A percentile compares a stretch with the other conserved stretches of the same genome.
Conservation (phyloP, 1,140 invertebrate genomes). For the Aricia agestis region DNA sequence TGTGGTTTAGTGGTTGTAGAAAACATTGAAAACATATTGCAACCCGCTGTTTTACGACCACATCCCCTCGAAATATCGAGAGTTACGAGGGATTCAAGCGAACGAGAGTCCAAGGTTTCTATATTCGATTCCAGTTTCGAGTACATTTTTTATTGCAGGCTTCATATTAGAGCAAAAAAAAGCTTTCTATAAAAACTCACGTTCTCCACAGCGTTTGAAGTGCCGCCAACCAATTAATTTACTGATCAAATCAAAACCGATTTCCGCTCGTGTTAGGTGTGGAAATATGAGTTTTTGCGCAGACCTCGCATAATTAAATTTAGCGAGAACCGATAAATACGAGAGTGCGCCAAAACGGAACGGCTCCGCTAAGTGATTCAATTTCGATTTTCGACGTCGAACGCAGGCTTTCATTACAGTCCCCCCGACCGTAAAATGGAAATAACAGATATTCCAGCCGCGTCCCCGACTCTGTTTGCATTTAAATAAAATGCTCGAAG, state of each 20-base stretch:
- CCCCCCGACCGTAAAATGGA: slow-evolving; percentile 41
- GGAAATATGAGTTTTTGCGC: slow-evolving; percentile 1
- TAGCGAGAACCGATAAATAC: slow-evolving; percentile 13
- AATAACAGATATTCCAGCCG: slow-evolving; percentile 31
- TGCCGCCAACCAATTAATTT: neutral
- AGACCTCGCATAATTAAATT: slow-evolving; percentile 16
- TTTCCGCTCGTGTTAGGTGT: neutral
- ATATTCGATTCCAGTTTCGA: no score
- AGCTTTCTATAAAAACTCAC: no score
- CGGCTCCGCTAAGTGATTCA: slow-evolving; percentile 37
- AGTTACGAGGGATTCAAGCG: neutral
- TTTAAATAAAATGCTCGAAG: neutral
- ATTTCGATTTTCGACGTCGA: slow-evolving; percentile 44
- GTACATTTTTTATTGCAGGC: no score
- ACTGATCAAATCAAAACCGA: neutral
- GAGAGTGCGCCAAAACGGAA: slow-evolving; percentile 22
- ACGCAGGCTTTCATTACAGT: slow-evolving; percentile 30
- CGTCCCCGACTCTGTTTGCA: neutral
- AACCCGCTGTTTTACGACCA: neutral
- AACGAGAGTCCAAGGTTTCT: neutral
- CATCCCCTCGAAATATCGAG: neutral
- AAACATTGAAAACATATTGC: neutral
- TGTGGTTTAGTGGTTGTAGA: neutral
- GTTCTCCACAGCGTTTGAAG: no score
- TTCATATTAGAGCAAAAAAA: no score